phyloP scores from a whole-genome alignment of 2,113 vertebrate genomes.

The Notothenia coriiceps region DNA sequence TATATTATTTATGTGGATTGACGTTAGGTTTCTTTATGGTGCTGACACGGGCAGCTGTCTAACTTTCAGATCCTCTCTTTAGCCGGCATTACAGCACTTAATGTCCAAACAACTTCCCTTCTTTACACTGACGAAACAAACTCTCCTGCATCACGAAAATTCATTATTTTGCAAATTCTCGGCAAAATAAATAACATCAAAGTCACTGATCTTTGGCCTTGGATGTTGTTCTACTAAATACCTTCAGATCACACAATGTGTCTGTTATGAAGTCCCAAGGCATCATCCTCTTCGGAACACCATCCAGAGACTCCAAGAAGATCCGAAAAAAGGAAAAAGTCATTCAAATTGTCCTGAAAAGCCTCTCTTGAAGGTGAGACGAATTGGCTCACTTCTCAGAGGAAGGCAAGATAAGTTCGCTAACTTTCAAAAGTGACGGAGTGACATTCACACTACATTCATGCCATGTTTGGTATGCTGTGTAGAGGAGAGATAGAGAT shows the following conservation, averaged over 20 bases:
- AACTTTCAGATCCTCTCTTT: background rate
- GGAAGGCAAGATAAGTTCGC: background rate
- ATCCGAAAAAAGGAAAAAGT: background rate
- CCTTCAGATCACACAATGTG: constrained; percentile 17
- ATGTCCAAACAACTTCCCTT: background rate
- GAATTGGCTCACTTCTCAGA: background rate
- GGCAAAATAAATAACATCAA: constrained; percentile 1
- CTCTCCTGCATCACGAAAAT: background rate
- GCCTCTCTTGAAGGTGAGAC: background rate
- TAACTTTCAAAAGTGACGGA: too few species aligned
- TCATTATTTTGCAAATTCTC: constrained; percentile 6
- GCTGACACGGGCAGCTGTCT: constrained; percentile 6
- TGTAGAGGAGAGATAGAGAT: too few species aligned
- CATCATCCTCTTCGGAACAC: background rate
- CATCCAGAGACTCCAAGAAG: background rate
- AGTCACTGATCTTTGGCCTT: constrained; percentile 17
- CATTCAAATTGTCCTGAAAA: background rate
- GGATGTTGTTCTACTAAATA: background rate
- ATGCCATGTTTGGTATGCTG: too few species aligned
- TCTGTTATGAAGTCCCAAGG: constrained; percentile 1
- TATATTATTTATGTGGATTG: constrained; percentile 32
- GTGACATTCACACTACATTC: too few species aligned
- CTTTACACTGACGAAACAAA: background rate
- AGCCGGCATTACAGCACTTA: background rate
- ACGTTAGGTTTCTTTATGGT: background rate